Conservation (phyloP, 2,888 invertebrate genomes). For the Microctonus brassicae region DNA sequence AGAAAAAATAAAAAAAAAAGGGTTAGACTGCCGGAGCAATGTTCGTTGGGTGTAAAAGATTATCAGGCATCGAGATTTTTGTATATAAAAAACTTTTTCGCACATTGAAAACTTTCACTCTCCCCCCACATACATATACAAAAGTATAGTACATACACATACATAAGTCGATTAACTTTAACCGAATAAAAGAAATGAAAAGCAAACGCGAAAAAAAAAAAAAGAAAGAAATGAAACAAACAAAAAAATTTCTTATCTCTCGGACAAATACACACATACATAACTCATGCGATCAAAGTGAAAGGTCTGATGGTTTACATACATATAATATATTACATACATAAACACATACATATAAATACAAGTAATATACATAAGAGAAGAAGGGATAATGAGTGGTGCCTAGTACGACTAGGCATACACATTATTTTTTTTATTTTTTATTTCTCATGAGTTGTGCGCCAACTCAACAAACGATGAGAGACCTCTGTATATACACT, state of each 20-base stretch:
- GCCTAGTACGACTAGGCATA: constrained; percentile 40
- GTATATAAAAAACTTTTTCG: background rate
- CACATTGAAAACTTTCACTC: constrained; percentile 5
- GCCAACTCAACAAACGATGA: constrained; percentile 56
- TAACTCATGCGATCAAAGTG: no score
- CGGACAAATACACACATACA: constrained; percentile 13
- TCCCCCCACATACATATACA: no score
- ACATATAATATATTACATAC: no score
- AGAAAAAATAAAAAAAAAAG: constrained; percentile 22
- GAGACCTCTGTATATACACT: no score
- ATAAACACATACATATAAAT: background rate
- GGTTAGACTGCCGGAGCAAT: constrained; percentile 17
- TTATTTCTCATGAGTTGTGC: constrained; percentile 10
- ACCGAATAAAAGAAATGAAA: background rate
- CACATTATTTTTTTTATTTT: constrained; percentile 11
- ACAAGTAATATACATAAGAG: background rate
- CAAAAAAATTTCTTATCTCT: constrained; percentile 21
- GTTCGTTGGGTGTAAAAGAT: constrained; percentile 64
- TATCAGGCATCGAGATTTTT: constrained; percentile 51
- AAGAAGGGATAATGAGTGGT: constrained; percentile 39
- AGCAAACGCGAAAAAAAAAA: background rate
- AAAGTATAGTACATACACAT: no score
- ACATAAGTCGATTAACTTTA: constrained; percentile 10
- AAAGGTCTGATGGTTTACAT: no score
- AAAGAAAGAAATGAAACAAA: background rate